Evolutionary conservation across 2,888 invertebrate species (phyloP), one percentile per base, ranked within the genome.

Genomic region (Hypsopygia costalis): DNA sequence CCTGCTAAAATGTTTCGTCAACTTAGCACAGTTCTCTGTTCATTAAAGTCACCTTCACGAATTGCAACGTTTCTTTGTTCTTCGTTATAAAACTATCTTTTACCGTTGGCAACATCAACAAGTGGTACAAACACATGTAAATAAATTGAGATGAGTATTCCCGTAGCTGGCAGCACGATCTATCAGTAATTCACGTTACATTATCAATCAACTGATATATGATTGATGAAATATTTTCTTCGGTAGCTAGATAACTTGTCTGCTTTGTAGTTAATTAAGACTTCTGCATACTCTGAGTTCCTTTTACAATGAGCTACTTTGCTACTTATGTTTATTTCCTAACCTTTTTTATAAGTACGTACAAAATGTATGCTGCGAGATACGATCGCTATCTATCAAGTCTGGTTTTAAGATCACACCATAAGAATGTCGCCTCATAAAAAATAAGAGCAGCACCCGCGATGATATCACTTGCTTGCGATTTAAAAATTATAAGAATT

Each of bases 191-290:
- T 83, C 87, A 86, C 83, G 70, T 79, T 69, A 70, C 71, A 77
- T 83, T 86, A 88, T 88, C 87, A 88, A 87, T 87, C 88, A 88
- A 76, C 60, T 66, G 59, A 62, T 62, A 48, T 47, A 79, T 88
- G 88, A 88, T 87, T 81, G 85, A 88, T 88, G 86, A 68, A 80
- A 86, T 74, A 78, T 79, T 76, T 75, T 79, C 78, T 69, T 80
- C 86, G 71, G 88, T 87, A 88, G 87, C 88, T 50, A 72, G 83
- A 85, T 85, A 83, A 69, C 83, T 77, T 85, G 86, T 81, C 86
- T 71, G 70, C 63, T 79, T 69, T 70, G 65, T 71, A 62, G 69
- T 80, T 86, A 88, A 88, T 88, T 87, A 87, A 87, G 86, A 82
- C 74, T 73, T 80, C 71, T 65, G 62, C 56, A 59, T 69, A 68